Evolutionary conservation across 2,888 invertebrate genomes (phyloP).

Genomic region (Chloromyia formosa): DNA sequence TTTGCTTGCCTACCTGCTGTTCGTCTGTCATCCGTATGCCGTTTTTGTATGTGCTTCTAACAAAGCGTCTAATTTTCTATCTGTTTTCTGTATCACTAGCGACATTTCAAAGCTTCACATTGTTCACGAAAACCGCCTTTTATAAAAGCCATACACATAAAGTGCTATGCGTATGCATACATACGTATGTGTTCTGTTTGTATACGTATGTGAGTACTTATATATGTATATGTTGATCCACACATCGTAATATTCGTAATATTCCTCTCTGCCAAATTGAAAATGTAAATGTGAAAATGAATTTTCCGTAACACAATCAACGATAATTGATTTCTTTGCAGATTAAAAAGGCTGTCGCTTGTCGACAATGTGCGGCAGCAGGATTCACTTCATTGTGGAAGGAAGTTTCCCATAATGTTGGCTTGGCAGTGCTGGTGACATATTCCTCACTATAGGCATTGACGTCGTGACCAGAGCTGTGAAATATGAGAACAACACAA

Average conservation of each 20-base stretch:
- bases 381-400: not conserved
- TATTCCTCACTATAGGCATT: not conserved
- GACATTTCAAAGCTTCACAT: too few species aligned
- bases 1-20: slow-evolving; percentile 7
- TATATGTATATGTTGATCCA: too few species aligned
- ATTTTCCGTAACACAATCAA: slow-evolving; percentile 31
- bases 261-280: not conserved
- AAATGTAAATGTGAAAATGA: slow-evolving; percentile 23
- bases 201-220: too few species aligned
- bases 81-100: too few species aligned
- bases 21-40: not conserved
- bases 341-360: slow-evolving; percentile 25
- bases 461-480: slow-evolving; percentile 2
- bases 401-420: not conserved
- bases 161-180: too few species aligned
- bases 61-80: too few species aligned
- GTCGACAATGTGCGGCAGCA: not conserved
- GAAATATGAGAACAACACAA: too few species aligned
- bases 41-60: not conserved
- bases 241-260: too few species aligned
- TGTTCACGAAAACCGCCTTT: too few species aligned
- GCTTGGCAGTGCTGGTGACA: not conserved
- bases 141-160: too few species aligned
- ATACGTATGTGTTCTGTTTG: too few species aligned
- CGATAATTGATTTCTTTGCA: slow-evolving; percentile 39